These are phyloP conservation scores for Neuroterus valhalla DNA, from an alignment of 1,140 invertebrate species.

Conservation along the genomic window DNA sequence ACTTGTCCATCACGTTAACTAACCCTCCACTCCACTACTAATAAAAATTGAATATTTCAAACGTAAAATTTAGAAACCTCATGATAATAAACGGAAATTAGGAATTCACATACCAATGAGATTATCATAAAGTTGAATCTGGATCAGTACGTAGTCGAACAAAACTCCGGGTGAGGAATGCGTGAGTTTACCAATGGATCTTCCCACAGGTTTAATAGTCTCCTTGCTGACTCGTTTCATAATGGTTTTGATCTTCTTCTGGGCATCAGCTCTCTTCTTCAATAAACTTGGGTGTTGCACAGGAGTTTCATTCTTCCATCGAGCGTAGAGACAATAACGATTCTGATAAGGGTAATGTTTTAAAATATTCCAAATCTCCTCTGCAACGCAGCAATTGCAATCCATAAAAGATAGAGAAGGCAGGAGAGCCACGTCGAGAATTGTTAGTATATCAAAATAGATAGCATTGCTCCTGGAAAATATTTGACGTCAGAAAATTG, in stretches of 20 bases:
- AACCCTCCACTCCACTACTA: too few species aligned
- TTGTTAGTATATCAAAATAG: conserved; percentile 87
- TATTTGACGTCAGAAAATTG: too few species aligned
- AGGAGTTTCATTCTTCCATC: conserved; percentile 95
- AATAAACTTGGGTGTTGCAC: conserved; percentile 88
- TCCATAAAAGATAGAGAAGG: conserved; percentile 94
- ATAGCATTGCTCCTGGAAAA: conserved; percentile 69
- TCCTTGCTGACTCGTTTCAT: conserved; percentile 99
- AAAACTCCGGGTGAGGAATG: conserved; percentile 96
- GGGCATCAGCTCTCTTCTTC: conserved; percentile 86
- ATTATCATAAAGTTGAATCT: conserved; percentile 99
- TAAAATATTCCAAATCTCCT: conserved; percentile 95
- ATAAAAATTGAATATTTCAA: background rate
- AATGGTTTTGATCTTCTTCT: conserved; percentile 95
- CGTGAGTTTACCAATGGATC: conserved; percentile 96
- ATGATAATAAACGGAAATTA: background rate
- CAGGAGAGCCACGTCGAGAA: conserved; percentile 91
- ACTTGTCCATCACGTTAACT: too few species aligned
- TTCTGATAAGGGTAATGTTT: conserved; percentile 95
- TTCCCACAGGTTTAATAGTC: conserved; percentile 96
- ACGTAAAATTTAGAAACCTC: conserved; percentile 5
- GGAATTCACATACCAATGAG: conserved; percentile 79
- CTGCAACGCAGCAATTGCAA: conserved; percentile 95
- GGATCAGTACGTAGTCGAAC: conserved; percentile 94
- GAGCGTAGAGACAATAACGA: conserved; percentile 92